phyloP scores from a whole-genome alignment of 2,113 vertebrate species.

The Grallaria varia region DNA sequence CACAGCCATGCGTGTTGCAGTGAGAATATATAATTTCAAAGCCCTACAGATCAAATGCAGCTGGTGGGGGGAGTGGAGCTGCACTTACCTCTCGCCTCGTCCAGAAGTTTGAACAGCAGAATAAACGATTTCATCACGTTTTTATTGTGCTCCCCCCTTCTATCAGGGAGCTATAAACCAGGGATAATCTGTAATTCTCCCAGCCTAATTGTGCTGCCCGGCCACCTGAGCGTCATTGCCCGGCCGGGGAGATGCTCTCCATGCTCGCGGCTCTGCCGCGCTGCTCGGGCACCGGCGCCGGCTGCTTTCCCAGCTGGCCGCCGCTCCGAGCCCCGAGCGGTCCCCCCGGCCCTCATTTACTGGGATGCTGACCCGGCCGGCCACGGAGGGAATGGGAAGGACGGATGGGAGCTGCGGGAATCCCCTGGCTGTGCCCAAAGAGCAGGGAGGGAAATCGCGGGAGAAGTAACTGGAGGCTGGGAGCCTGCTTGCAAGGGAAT shows the following conservation, averaged over 20 bases:
- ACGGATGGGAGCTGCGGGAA: background rate
- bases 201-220: background rate
- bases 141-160: background rate
- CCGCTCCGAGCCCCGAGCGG: background rate
- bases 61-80: conserved; percentile 6
- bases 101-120: conserved; percentile 35
- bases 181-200: background rate
- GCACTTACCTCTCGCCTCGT: background rate
- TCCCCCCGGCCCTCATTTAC: conserved; percentile 31
- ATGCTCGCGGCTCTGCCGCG: background rate
- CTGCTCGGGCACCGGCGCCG: background rate
- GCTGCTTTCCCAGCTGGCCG: conserved; percentile 19
- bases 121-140: background rate
- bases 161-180: background rate
- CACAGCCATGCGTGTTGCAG: background rate
- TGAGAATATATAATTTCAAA: conserved; percentile 21
- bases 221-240: background rate
- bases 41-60: background rate
- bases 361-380: conserved; percentile 15
- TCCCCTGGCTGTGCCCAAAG: conserved; percentile 8
- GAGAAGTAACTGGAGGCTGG: background rate
- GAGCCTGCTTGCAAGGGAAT: conserved; percentile 4
- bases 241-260: background rate
- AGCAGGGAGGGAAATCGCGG: background rate
- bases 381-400: conserved; percentile 24